A percentile compares a stretch with the other conserved stretches of the same genome.
Conservation (phyloP, 2,888 invertebrate genomes). For the Adineta ricciae region DNA sequence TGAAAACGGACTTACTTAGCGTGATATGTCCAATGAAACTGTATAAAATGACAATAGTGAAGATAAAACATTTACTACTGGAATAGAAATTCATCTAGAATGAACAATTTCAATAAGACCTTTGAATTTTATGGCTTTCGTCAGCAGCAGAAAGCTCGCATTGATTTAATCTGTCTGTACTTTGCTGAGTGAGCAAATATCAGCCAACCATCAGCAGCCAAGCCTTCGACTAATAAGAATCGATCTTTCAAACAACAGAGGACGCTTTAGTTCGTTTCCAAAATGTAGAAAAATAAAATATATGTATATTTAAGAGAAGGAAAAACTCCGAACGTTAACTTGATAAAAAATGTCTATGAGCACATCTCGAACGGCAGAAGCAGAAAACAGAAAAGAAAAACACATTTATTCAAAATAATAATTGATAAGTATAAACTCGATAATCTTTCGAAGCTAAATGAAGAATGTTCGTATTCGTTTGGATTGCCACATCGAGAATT, state of each 20-base stretch:
- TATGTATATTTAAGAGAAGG: not conserved
- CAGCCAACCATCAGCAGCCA: not conserved
- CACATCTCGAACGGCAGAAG: not conserved
- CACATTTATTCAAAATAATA: not conserved
- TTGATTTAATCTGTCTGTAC: no score
- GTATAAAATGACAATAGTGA: not conserved
- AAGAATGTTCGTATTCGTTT: not conserved
- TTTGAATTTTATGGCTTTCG: no score
- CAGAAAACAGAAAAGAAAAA: no score
- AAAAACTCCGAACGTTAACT: not conserved
- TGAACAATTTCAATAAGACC: not conserved
- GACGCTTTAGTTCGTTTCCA: not conserved
- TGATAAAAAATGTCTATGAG: not conserved
- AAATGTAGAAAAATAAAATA: not conserved
- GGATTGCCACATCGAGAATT: not conserved
- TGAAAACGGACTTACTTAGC: not conserved
- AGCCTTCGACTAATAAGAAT: not conserved
- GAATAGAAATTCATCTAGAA: not conserved
- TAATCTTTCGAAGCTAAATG: not conserved
- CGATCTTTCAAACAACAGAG: not conserved
- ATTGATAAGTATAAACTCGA: not conserved
- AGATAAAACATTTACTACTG: not conserved
- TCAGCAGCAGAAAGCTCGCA: no score
- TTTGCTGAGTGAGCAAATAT: no score
- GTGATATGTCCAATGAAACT: not conserved